Base-by-base conservation (phyloP, 2,797 vertebrate species). In the Kryptopterus vitreolus region DNA sequence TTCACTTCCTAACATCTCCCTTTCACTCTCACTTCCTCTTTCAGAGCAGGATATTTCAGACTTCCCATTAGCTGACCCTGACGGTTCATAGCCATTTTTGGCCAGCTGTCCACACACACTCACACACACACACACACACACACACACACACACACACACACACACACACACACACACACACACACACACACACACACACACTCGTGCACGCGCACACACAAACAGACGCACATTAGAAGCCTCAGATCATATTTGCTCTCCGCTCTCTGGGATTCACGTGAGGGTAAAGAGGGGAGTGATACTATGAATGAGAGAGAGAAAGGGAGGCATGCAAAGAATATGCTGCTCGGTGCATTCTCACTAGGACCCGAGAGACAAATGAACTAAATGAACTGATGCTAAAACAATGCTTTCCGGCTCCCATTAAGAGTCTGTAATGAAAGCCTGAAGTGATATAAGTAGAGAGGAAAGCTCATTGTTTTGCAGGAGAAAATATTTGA, bases 51-150 rank as follows among this genome's bases (percentile, higher is more conserved):
- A 87, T 73, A 74, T 73, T 77, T 71, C 57, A 62, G 73, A 82
- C 86, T 84, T 85, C 86, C 84, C 77, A 81, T 82, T 84, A 79
- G 72, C 66, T 76, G 55, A 79, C 78, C 74, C 77, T 26, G 53
- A 78, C 77, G 65, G 78, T 57, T 79, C 61, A 78, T 31, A 48
- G 71, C 18, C 58, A 71, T 77, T 83, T 43, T 75, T 46, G 76
- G 55, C 70, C 33, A 82, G 79, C 69, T 72, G 59, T 53, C 61
- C 53, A 72, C 53, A 35, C 73, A 62, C 75, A 55, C 75, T 71
- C 78, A 81, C 73, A 71, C 77, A 81, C 72, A 73, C 65, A 80
- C 29, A 55, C 65, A 24, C 26, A 46, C 65, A 68, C 65, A 68
- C 65, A 26, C 78, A 50, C 38, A 29, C 43, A 62, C 57, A 61